Evolutionary conservation across 2,888 invertebrate species (phyloP).

Genomic region (Tillus elongatus): DNA sequence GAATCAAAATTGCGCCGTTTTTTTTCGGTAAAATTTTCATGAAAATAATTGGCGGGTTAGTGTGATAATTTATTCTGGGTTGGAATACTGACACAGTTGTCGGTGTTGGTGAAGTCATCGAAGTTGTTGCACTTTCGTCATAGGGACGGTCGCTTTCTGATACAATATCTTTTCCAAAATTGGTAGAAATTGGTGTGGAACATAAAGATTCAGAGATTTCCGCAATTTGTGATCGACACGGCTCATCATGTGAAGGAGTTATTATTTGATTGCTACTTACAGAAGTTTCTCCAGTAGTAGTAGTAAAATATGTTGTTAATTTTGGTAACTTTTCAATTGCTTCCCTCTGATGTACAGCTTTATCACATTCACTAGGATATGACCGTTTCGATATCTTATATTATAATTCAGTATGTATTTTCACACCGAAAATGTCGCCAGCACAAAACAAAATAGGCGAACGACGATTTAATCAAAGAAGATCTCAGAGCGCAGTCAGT

Average conservation of each 20-base stretch:
- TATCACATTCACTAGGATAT: slow-evolving; percentile 8
- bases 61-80: slow-evolving; percentile 10
- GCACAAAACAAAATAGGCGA: slow-evolving; percentile 9
- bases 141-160: slow-evolving; percentile 10
- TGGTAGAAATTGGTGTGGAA: slow-evolving; percentile 8
- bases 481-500: slow-evolving; percentile 8
- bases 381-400: slow-evolving; percentile 11
- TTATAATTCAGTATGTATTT: slow-evolving; percentile 12
- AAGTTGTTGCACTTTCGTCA: slow-evolving; percentile 10
- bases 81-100: slow-evolving; percentile 12
- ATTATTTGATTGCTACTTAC: slow-evolving; percentile 11
- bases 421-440: slow-evolving; percentile 7
- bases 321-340: slow-evolving; percentile 15
- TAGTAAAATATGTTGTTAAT: slow-evolving; percentile 14
- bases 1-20: slow-evolving; percentile 17
- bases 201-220: slow-evolving; percentile 9
- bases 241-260: slow-evolving; percentile 9
- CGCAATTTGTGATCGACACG: slow-evolving; percentile 10
- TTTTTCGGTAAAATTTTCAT: slow-evolving; percentile 19
- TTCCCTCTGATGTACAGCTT: slow-evolving; percentile 14
- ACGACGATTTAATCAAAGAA: slow-evolving; percentile 9
- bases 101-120: slow-evolving; percentile 11
- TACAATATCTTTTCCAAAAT: slow-evolving; percentile 9
- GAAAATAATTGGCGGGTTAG: slow-evolving; percentile 15
- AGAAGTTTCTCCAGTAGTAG: slow-evolving; percentile 10